These are phyloP conservation scores for Lophius piscatorius DNA, from an alignment of 2,113 vertebrate species.

Conservation along the genomic window DNA sequence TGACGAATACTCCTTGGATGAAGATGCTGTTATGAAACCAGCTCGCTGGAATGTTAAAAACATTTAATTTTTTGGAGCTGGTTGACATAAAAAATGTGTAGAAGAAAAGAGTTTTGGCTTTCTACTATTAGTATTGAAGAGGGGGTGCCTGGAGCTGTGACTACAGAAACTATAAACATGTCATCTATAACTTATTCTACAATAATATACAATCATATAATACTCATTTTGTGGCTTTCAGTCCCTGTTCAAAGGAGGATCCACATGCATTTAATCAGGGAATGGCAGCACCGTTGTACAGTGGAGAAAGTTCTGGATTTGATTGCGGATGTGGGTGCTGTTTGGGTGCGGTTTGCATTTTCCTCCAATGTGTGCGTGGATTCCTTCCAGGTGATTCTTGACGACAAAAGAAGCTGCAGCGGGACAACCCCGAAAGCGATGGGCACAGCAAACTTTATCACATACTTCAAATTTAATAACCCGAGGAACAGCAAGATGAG, in stretches of 20 bases:
- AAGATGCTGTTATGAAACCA: conserved; percentile 13
- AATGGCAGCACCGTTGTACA: too few species aligned
- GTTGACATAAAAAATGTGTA: conserved; percentile 1
- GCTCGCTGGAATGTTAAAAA: conserved; percentile 4
- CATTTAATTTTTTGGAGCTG: neutral
- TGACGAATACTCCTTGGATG: neutral
- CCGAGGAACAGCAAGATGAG: too few species aligned
- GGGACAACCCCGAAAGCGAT: too few species aligned
- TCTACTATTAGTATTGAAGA: neutral
- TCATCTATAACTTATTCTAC: neutral
- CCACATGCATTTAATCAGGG: too few species aligned
- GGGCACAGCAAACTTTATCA: too few species aligned
- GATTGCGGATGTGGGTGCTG: too few species aligned
- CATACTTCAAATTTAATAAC: too few species aligned
- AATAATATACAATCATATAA: neutral
- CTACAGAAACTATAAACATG: neutral
- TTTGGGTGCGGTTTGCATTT: too few species aligned
- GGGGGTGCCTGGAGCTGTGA: neutral
- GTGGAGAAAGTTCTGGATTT: too few species aligned
- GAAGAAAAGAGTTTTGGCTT: neutral
- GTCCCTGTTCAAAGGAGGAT: neutral
- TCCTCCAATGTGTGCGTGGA: too few species aligned
- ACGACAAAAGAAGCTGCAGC: too few species aligned
- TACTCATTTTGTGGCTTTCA: neutral
- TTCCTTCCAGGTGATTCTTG: too few species aligned